Percentiles rank a stretch among this genome's conserved stretches.
These are phyloP conservation scores for Athrips mouffetella DNA, from an alignment of 2,888 invertebrate species.

Conservation along the genomic window DNA sequence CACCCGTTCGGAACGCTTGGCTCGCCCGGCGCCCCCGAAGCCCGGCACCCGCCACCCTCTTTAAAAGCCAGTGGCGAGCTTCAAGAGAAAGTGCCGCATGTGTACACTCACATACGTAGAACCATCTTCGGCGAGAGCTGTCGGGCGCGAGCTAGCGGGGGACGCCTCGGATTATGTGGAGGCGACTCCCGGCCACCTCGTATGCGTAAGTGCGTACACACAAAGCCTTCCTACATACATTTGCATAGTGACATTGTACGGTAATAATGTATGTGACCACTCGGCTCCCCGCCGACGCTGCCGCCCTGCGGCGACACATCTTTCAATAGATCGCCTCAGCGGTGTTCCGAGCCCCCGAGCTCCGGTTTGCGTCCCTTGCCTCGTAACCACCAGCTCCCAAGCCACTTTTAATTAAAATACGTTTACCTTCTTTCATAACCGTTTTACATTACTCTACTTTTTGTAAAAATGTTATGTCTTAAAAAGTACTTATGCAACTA, in stretches of 20 bases:
- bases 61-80: constrained; percentile 80
- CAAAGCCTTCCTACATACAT: constrained; percentile 76
- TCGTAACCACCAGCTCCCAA: constrained; percentile 31
- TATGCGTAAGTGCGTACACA: constrained; percentile 76
- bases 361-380: constrained; percentile 24
- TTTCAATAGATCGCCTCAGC: constrained; percentile 64
- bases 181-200: constrained; percentile 62
- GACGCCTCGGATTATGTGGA: constrained; percentile 71
- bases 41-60: constrained; percentile 65
- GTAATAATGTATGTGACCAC: constrained; percentile 78
- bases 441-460: neutral
- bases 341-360: constrained; percentile 28
- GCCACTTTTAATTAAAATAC: constrained; percentile 52
- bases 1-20: constrained; percentile 72
- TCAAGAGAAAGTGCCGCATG: constrained; percentile 80
- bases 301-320: constrained; percentile 60
- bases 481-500: too few relatives aligned
- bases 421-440: constrained; percentile 30
- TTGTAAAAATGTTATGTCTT: too few relatives aligned
- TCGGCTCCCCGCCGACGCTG: constrained; percentile 54
- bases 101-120: constrained; percentile 74
- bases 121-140: constrained; percentile 68
- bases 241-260: constrained; percentile 78
- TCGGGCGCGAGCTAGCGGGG: constrained; percentile 51
- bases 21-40: constrained; percentile 46